phyloP scores from a whole-genome alignment of 2,888 invertebrate species.

The Lysandra coridon region DNA sequence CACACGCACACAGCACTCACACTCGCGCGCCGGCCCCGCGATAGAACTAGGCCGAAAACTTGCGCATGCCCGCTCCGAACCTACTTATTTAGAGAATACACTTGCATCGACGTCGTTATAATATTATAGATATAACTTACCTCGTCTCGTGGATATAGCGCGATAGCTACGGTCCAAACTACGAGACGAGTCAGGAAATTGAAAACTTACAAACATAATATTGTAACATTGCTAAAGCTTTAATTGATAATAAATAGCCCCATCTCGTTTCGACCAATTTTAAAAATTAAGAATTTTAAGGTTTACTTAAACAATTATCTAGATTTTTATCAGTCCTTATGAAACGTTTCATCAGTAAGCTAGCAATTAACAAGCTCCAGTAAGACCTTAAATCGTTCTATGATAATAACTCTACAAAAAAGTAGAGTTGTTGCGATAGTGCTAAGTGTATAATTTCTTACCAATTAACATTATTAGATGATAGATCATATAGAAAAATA shows the following conservation, averaged over 20 bases:
- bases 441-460: neutral
- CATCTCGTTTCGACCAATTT: neutral
- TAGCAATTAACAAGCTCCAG: no score
- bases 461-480: no score
- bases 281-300: neutral
- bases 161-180: neutral
- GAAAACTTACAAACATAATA: no score
- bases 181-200: no score
- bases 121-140: neutral
- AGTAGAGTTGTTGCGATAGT: neutral
- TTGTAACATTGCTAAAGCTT: no score
- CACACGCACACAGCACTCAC: constrained; percentile 43
- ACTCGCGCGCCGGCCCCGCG: constrained; percentile 48
- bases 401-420: neutral
- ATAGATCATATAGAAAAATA: no score
- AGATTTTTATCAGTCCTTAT: neutral
- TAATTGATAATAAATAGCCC: no score
- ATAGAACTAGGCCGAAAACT: constrained; percentile 65
- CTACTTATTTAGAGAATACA: constrained; percentile 37
- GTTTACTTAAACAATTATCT: neutral
- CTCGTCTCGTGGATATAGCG: neutral
- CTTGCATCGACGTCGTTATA: neutral
- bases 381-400: no score
- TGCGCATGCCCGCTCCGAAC: constrained; percentile 56
- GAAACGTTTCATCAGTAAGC: no score